Conservation (phyloP, 2,888 invertebrate species). For the Harmothoe impar region DNA sequence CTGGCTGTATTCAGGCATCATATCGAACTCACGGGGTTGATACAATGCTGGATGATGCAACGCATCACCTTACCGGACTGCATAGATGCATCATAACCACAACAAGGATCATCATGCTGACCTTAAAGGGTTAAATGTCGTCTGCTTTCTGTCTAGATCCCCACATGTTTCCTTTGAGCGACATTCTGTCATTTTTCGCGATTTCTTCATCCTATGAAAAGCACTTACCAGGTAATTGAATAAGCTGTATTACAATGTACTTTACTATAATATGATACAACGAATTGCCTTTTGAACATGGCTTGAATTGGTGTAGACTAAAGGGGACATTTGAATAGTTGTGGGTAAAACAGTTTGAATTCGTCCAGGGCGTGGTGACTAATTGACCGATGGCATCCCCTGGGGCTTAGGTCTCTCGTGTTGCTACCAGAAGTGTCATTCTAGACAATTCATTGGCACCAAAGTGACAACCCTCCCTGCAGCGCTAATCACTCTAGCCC, state of each 20-base stretch:
- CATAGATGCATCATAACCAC: too few relatives aligned
- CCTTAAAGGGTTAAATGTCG: slow-evolving; percentile 9
- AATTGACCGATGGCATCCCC: slow-evolving; percentile 39
- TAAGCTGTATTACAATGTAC: background rate
- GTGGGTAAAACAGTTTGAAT: background rate
- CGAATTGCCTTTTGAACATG: background rate
- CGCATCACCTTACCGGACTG: too few relatives aligned
- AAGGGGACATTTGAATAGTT: background rate
- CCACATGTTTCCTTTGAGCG: background rate
- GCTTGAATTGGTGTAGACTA: background rate
- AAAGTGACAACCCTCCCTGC: background rate
- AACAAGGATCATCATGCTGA: too few relatives aligned
- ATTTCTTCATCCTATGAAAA: background rate
- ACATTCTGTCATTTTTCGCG: background rate
- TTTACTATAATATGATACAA: too few relatives aligned
- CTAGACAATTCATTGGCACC: background rate
- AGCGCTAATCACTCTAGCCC: background rate
- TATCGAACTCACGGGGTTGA: too few relatives aligned
- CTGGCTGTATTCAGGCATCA: too few relatives aligned
- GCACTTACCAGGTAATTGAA: background rate
- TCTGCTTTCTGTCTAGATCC: background rate
- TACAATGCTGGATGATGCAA: too few relatives aligned
- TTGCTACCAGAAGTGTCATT: slow-evolving; percentile 21
- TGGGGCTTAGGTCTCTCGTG: background rate
- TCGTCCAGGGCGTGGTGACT: background rate